These are phyloP conservation scores for Sthenelais limicola DNA, from an alignment of 2,888 invertebrate species.

Conservation along the genomic window DNA sequence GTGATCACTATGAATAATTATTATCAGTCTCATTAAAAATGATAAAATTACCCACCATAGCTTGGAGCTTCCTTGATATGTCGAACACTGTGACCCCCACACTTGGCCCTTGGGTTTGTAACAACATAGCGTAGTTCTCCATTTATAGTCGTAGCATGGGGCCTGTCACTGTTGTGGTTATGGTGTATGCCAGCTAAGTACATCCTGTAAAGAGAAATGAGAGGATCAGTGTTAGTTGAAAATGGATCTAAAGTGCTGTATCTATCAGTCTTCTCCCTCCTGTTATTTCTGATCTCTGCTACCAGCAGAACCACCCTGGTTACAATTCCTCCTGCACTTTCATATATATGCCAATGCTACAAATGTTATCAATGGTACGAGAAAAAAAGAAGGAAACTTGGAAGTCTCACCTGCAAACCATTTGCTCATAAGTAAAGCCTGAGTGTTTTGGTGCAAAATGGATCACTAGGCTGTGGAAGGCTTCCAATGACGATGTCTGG, in stretches of 20 bases:
- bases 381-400: neutral
- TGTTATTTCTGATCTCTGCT: no score
- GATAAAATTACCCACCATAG: neutral
- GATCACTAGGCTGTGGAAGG: constrained; percentile 9
- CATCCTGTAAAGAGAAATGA: neutral
- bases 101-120: neutral
- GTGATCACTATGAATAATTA: no score
- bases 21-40: no score
- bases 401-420: neutral
- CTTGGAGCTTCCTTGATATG: neutral
- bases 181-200: neutral
- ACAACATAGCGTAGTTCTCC: neutral
- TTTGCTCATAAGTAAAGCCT: neutral
- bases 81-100: neutral
- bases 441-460: constrained; percentile 2
- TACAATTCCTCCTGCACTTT: no score
- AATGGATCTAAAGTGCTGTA: no score
- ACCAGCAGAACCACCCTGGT: no score
- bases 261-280: no score
- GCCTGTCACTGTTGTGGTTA: constrained; percentile 1
- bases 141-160: neutral
- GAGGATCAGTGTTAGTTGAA: neutral
- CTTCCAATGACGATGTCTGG: neutral
- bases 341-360: no score
- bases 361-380: neutral